Conservation (phyloP, 2,797 vertebrate genomes). For the Anas capensis region DNA sequence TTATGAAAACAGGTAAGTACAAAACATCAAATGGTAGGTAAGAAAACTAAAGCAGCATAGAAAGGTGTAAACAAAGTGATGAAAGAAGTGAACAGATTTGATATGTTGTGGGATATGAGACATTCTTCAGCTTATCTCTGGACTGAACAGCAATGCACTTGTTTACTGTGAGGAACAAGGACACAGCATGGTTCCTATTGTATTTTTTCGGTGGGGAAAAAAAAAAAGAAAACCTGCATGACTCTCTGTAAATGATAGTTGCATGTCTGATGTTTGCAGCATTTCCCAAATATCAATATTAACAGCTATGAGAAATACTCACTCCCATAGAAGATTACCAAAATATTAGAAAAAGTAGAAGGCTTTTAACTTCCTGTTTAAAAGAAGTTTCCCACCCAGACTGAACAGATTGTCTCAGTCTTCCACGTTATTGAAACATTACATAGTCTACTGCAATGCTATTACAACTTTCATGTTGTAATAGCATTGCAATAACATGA, state of each 20-base stretch:
- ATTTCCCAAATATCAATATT: not conserved
- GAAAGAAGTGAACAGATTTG: not conserved
- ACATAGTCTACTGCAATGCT: not conserved
- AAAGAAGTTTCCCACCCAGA: not conserved
- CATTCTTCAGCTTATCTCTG: not conserved
- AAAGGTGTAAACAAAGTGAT: not conserved
- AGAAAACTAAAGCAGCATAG: not conserved
- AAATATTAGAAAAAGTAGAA: not conserved
- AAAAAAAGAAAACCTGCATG: not conserved
- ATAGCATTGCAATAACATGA: not conserved
- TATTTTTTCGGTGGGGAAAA: not conserved
- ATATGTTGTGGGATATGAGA: not conserved
- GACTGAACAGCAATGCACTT: not conserved
- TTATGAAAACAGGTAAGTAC: not conserved
- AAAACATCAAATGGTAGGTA: not conserved
- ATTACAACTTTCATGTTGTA: not conserved
- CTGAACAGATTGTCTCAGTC: not conserved
- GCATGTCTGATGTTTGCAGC: rapidly evolving
- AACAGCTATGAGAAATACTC: not conserved
- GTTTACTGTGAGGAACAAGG: not conserved
- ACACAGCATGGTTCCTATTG: not conserved
- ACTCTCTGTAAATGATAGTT: not conserved
- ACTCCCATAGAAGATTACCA: not conserved
- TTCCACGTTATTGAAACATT: not conserved
- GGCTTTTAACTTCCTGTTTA: not conserved